A percentile compares a stretch with the other conserved stretches of the same genome.
These are phyloP conservation scores for Serripes groenlandicus DNA, from an alignment of 2,888 invertebrate species.

Conservation along the genomic window DNA sequence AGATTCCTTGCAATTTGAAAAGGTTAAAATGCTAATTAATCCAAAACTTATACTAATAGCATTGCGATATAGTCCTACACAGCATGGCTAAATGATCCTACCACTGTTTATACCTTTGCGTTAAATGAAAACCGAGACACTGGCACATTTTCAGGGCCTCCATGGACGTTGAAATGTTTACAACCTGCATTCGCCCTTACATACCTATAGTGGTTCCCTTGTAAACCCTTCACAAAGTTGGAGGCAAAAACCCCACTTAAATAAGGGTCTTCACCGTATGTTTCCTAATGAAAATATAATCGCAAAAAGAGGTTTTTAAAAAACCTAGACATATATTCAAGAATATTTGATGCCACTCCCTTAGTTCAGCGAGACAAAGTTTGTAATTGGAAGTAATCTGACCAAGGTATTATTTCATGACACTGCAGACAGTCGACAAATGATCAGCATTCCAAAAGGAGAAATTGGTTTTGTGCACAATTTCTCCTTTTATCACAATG, in stretches of 20 bases:
- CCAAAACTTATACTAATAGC: not conserved
- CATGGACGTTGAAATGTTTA: slow-evolving; percentile 84
- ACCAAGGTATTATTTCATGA: no score
- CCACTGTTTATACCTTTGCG: slow-evolving; percentile 69
- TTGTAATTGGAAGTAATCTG: no score
- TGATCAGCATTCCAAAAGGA: no score
- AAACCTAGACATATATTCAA: not conserved
- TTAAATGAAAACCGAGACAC: slow-evolving; percentile 78
- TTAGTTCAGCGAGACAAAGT: no score
- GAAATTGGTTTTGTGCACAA: no score
- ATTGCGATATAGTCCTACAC: no score
- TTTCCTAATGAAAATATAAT: slow-evolving; percentile 75
- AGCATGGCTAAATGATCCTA: not conserved
- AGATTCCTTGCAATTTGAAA: no score
- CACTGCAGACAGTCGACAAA: no score
- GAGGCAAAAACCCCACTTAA: slow-evolving; percentile 78
- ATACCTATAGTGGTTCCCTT: slow-evolving; percentile 81
- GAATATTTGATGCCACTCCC: no score
- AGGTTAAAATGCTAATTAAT: not conserved
- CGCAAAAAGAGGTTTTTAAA: not conserved
- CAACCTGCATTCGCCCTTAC: slow-evolving; percentile 83
- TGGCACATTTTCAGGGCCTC: slow-evolving; percentile 84
- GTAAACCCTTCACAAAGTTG: slow-evolving; percentile 82
- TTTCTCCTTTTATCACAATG: no score
- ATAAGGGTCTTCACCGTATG: slow-evolving; percentile 85